Evolutionary conservation across 2,797 vertebrate species (phyloP), one percentile per base, ranked within the genome.

Genomic region (Semaprochilodus insignis): DNA sequence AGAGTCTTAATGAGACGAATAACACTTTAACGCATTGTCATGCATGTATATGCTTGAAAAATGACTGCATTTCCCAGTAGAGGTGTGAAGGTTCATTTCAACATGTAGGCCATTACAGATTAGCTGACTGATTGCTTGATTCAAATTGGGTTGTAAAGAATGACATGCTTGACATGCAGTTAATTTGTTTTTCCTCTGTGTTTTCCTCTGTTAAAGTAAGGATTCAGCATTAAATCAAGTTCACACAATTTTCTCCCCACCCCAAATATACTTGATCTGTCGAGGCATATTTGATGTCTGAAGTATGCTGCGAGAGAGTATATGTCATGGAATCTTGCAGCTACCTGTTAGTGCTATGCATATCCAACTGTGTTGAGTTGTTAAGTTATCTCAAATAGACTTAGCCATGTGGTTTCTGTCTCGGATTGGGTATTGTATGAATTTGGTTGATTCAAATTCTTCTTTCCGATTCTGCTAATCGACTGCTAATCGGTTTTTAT

Each of bases 41-140:
- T 84, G 89, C 78, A 88, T 88, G 89, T 87, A 91, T 89, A 88
- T 87, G 89, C 81, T 80, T 60, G 79, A 88, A 85, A 89, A 87
- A 81, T 52, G 48, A 54, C 48, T 72, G 70, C 7, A 52, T 52
- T 52, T 36, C 23, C 23, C 70, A 52, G 27, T n/a, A 51, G 48
- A 54, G 23, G 23, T 27, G 5, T 25, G 16, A 52, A 72, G 8
- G 19, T n/a, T 23, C 19, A n/a, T 36, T 67, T 21, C 21, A 14
- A 5, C 19, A 48, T n/a, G 4, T 23, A 48, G 11, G 16, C 65
- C 63, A 21, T 23, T 51, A 40, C 65, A 36, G 34, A 36, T 67
- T 67, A 36, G 44, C 44, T 10, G 8, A 14, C 87, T 88, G 90
- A 88, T 89, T 85, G 84, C 87, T 34, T 31, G 15, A 65, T 6